A percentile compares a stretch with the other conserved stretches of the same genome.
phyloP scores from a whole-genome alignment of 1,140 invertebrate genomes.

The Pogonomyrmex barbatus region DNA sequence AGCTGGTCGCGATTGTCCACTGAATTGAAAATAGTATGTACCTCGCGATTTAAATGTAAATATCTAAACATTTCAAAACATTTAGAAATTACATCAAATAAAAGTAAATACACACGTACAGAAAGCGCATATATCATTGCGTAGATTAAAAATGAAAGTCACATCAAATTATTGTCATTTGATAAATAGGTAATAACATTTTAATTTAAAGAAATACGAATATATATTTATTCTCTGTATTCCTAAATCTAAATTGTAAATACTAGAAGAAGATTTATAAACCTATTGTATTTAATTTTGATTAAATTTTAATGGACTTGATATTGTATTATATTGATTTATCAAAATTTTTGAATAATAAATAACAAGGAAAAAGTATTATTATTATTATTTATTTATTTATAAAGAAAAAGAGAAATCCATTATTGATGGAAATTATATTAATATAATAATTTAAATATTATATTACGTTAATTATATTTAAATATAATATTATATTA shows the following conservation, averaged over 20 bases:
- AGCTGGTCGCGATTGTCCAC: constrained; percentile 21
- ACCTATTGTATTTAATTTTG: neutral
- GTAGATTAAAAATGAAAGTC: neutral
- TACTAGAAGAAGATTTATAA: neutral
- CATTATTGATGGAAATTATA: too few species aligned
- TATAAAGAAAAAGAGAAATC: neutral
- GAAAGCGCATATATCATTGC: neutral
- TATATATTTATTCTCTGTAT: neutral
- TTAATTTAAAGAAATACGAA: constrained; percentile 3
- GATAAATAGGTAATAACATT: neutral
- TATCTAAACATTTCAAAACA: too few species aligned
- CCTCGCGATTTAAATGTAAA: constrained; percentile 18
- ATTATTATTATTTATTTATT: neutral
- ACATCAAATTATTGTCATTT: neutral
- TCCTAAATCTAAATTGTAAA: neutral
- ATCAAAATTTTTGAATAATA: neutral
- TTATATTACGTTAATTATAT: too few species aligned
- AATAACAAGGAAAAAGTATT: neutral
- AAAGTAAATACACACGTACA: neutral
- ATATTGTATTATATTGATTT: neutral
- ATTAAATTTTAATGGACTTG: neutral
- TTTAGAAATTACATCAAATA: neutral
- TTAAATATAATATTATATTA: too few species aligned
- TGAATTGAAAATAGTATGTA: constrained; percentile 3
- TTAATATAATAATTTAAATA: too few species aligned